Percentiles rank a stretch among this genome's conserved stretches.
These are phyloP conservation scores for Toxostoma redivivum DNA, from an alignment of 2,113 vertebrate genomes.

Conservation along the genomic window DNA sequence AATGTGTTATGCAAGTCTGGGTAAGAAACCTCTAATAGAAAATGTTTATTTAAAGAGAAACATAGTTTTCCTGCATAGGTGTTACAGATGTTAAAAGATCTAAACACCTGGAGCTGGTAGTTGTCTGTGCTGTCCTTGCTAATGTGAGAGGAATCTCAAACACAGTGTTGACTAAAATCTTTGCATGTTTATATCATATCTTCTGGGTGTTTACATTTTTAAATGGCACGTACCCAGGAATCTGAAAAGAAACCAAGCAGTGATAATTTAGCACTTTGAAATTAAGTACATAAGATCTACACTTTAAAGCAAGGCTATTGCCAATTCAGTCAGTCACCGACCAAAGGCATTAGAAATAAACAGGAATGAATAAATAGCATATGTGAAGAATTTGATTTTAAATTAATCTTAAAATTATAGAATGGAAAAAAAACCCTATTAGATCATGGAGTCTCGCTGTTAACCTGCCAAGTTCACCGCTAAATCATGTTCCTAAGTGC, in stretches of 20 bases:
- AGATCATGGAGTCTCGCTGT: background rate
- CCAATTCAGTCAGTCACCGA: background rate
- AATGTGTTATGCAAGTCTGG: slow-evolving; percentile 5
- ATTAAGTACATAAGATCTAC: background rate
- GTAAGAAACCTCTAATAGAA: slow-evolving; percentile 16
- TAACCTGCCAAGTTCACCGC: background rate
- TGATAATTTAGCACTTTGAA: background rate
- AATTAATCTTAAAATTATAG: background rate
- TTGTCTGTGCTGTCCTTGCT: background rate
- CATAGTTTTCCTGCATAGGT: background rate
- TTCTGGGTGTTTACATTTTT: slow-evolving; percentile 5
- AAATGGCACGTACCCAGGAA: background rate
- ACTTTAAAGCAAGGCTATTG: background rate
- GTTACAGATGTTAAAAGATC: background rate
- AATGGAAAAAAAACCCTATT: background rate
- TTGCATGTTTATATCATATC: background rate
- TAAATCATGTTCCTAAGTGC: background rate
- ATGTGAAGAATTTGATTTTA: background rate
- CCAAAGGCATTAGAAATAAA: background rate
- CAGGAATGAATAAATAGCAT: background rate
- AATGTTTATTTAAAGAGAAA: slow-evolving; percentile 7
- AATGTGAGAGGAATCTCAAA: background rate
- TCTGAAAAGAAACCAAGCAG: slow-evolving; percentile 2
- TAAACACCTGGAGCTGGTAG: background rate
- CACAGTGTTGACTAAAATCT: background rate